phyloP scores from a whole-genome alignment of 2,888 invertebrate species.

The Drosophila infuscata region DNA sequence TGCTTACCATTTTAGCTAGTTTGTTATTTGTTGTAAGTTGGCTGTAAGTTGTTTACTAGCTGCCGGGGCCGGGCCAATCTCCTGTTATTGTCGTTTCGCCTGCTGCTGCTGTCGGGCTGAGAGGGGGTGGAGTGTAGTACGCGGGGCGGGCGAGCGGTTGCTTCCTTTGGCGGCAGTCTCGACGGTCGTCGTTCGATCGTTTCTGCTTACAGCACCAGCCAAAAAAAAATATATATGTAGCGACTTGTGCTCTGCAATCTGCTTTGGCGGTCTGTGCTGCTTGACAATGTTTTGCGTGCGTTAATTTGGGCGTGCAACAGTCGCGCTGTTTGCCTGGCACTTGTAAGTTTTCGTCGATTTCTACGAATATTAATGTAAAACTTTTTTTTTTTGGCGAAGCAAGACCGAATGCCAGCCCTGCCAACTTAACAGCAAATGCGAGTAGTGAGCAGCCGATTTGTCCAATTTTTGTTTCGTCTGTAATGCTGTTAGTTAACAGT shows the following conservation, averaged over 20 bases:
- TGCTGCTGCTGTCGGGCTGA: constrained; percentile 49
- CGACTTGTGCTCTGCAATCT: constrained; percentile 31
- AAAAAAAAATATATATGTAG: constrained; percentile 12
- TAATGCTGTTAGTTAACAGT: constrained; percentile 35
- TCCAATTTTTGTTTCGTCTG: constrained; percentile 46
- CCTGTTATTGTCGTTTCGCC: constrained; percentile 51
- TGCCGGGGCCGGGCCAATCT: constrained; percentile 24
- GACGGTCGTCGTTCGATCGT: constrained; percentile 57
- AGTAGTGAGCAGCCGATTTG: constrained; percentile 34
- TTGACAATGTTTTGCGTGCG: constrained; percentile 25
- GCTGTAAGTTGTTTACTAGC: constrained; percentile 49
- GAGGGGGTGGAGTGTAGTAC: constrained; percentile 30
- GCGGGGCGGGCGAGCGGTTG: constrained; percentile 37
- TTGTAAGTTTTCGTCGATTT: constrained; percentile 69
- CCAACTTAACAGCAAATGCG: constrained; percentile 47
- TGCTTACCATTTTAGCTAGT: constrained; percentile 64
- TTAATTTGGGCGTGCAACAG: constrained; percentile 48
- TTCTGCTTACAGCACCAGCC: constrained; percentile 61
- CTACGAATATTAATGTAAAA: constrained; percentile 62
- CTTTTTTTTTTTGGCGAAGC: constrained; percentile 54
- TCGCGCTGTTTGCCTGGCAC: constrained; percentile 59
- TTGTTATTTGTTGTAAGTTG: constrained; percentile 32
- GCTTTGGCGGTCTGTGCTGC: constrained; percentile 19
- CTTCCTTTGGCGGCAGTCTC: constrained; percentile 68
- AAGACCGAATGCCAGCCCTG: constrained; percentile 60